These are phyloP conservation scores for Drosophila peninsularis DNA, from an alignment of 2,888 invertebrate species.

Conservation along the genomic window DNA sequence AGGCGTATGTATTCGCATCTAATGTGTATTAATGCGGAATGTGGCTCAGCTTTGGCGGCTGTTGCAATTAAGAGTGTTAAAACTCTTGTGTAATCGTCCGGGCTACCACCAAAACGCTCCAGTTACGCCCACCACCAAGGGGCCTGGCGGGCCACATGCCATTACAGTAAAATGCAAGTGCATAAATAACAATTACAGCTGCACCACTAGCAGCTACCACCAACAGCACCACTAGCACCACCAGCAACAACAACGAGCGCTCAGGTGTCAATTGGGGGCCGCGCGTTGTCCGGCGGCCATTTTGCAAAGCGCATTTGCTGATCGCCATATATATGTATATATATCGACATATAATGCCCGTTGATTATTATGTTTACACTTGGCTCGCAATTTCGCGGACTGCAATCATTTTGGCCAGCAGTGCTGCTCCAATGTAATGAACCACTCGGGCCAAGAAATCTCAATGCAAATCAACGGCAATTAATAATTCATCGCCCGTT, in stretches of 20 bases:
- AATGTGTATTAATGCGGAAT: slow-evolving; percentile 36
- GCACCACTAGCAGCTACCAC: slow-evolving; percentile 21
- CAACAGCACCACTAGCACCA: slow-evolving; percentile 38
- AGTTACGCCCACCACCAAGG: slow-evolving; percentile 68
- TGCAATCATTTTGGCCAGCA: slow-evolving; percentile 40
- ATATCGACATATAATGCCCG: slow-evolving; percentile 64
- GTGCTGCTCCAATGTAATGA: slow-evolving; percentile 56
- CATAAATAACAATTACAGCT: slow-evolving; percentile 81
- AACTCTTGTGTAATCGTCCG: slow-evolving; percentile 66
- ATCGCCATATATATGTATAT: slow-evolving; percentile 46
- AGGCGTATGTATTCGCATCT: slow-evolving; percentile 22
- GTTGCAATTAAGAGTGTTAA: slow-evolving; percentile 63
- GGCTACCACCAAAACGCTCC: slow-evolving; percentile 64
- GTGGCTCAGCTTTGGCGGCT: slow-evolving; percentile 16
- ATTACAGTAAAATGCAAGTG: slow-evolving; percentile 79
- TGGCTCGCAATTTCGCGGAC: slow-evolving; percentile 48
- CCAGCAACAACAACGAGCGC: slow-evolving; percentile 39
- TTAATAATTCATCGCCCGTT: slow-evolving; percentile 78
- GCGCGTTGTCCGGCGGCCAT: slow-evolving; percentile 70
- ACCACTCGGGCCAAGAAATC: slow-evolving; percentile 56
- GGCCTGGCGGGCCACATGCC: slow-evolving; percentile 67
- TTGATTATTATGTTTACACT: slow-evolving; percentile 79
- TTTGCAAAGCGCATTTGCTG: slow-evolving; percentile 64
- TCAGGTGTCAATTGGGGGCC: slow-evolving; percentile 79
- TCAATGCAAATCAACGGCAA: slow-evolving; percentile 79